Evolutionary conservation across 2,113 vertebrate species (phyloP).

Genomic region (Microcebus griseorufus): DNA sequence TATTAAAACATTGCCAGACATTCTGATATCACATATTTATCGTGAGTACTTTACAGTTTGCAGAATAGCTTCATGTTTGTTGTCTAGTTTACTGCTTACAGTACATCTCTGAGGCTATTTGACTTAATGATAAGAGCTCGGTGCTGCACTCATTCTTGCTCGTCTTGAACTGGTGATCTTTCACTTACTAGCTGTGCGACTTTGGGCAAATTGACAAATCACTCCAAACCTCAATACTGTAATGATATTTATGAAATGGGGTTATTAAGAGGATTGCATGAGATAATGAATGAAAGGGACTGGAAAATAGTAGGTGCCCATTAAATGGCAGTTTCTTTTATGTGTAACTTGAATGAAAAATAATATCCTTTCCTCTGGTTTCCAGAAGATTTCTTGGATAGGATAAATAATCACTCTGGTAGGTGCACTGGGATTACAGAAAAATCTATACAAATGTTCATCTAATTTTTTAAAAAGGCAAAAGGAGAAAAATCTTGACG

Average conservation of each 20-base stretch:
- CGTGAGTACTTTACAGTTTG: neutral
- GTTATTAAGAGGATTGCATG: neutral
- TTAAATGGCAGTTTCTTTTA: neutral
- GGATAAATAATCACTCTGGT: neutral
- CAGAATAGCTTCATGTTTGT: neutral
- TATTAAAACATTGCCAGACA: neutral
- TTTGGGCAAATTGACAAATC: neutral
- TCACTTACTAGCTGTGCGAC: neutral
- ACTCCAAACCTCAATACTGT: neutral
- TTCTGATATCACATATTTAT: neutral
- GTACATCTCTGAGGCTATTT: neutral
- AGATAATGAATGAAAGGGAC: neutral
- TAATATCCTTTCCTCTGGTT: neutral
- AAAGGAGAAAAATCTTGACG: neutral
- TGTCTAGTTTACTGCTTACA: neutral
- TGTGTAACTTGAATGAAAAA: neutral
- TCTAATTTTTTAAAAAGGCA: neutral
- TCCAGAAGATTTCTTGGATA: neutral
- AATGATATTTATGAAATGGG: neutral
- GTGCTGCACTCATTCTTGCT: neutral
- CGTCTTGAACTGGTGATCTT: neutral
- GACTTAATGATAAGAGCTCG: neutral
- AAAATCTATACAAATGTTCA: neutral
- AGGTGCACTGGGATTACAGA: neutral
- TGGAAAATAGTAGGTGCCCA: neutral